These are phyloP conservation scores for Chaetorhynchus papuensis DNA, from an alignment of 2,113 vertebrate species.

Conservation along the genomic window DNA sequence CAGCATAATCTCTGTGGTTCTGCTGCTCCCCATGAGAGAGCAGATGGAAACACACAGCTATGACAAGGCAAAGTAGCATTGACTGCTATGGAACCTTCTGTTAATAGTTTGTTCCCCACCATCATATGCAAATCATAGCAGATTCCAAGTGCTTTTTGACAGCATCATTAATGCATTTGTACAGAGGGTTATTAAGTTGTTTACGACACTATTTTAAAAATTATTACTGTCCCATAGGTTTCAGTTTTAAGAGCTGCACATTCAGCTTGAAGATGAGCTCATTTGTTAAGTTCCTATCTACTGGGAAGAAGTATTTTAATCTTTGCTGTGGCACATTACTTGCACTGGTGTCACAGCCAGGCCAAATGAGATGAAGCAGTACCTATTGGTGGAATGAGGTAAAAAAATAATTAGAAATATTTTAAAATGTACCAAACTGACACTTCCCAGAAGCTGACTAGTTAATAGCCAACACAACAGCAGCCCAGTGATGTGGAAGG, in stretches of 20 bases:
- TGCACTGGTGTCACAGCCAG: background rate
- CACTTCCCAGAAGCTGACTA: background rate
- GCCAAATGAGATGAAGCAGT: background rate
- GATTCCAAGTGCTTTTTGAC: background rate
- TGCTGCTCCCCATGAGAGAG: background rate
- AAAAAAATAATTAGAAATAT: background rate
- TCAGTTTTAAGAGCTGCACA: background rate
- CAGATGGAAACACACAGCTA: background rate
- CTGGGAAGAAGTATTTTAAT: background rate
- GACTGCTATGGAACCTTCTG: background rate
- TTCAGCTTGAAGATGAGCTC: background rate
- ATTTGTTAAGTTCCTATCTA: background rate
- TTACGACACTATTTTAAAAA: background rate
- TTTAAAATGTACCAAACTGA: background rate
- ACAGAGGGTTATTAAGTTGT: background rate
- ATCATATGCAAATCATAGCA: background rate
- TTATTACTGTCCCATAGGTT: background rate
- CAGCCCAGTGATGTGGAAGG: background rate
- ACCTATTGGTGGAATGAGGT: rapidly evolving
- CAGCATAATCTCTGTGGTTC: background rate
- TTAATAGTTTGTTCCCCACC: background rate
- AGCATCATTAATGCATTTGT: background rate
- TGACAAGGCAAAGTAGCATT: background rate
- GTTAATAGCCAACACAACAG: background rate
- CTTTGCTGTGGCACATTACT: background rate